Evolutionary conservation across 2,113 vertebrate genomes (phyloP), one percentile per base, ranked within the genome.

Genomic region (Tinamus guttatus): DNA sequence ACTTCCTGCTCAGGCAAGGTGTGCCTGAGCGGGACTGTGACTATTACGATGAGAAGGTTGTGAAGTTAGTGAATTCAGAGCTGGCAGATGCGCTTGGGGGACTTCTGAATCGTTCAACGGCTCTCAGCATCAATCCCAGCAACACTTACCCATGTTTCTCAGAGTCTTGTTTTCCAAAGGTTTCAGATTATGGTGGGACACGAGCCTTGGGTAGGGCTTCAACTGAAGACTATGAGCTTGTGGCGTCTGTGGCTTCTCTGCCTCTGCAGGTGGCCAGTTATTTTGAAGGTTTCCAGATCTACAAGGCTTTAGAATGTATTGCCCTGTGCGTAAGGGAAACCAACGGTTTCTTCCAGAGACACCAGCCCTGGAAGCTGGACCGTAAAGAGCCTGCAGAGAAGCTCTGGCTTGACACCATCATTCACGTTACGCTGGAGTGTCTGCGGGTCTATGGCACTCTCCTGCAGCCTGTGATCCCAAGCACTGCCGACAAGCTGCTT

Each of bases 1-100:
- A 99, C 94, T 99, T 99, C 41, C 98, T 99, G 25, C 98, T 99
- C 17, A 98, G 99, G 43, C 99, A 99, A 94, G 99, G 99, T 0
- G 99, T 99, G 24, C 99, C 99, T 0, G 99, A 98, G 67, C 97
- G 98, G 3, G 99, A 99, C 43, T 98, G 99, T 13, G 98, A 99
- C 94, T 99, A 99, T 76, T 98, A 98, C 0, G 98, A 99, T 2
- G 96, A 98, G 82, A 99, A 99, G 90, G 98, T 99, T 16, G 71
- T 97, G 7, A 99, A 99, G 87, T 6, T 99, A 58, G 93, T 99
- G 76, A 99, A 99, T 15, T 97, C 99, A 0, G 99, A 99, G 88
- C 98, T 99, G n/a, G 98, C 99, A 0, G 99, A 99, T 89, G 97
- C 99, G 1, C 97, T 99, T 1, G 99, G 99, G 3, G 99, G 99